phyloP scores from a whole-genome alignment of 2,888 invertebrate species.

The Ochropacha duplaris region DNA sequence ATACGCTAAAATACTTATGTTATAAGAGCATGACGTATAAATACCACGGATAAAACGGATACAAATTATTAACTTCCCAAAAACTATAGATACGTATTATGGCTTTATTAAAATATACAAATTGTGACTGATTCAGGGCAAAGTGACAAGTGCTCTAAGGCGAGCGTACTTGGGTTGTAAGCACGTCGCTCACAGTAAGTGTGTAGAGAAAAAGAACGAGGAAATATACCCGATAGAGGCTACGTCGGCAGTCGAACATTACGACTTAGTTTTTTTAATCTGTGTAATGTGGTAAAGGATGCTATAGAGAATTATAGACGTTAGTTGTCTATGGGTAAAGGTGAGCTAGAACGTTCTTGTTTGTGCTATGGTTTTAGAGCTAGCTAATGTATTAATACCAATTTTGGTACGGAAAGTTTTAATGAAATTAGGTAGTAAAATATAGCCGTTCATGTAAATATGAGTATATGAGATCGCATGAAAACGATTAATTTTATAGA shows the following conservation, averaged over 20 bases:
- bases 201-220: conserved; percentile 51
- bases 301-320: conserved; percentile 27
- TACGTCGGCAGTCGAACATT: conserved; percentile 23
- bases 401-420: background rate
- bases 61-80: no score
- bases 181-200: conserved; percentile 82
- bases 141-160: conserved; percentile 79
- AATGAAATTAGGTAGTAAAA: background rate
- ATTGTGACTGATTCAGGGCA: conserved; percentile 65
- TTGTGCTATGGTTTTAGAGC: background rate
- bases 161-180: conserved; percentile 83
- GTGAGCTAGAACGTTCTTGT: background rate
- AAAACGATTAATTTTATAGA: conserved; percentile 17
- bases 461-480: conserved; percentile 27
- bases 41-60: no score
- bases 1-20: no score
- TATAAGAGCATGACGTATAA: no score
- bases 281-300: conserved; percentile 10
- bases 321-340: conserved; percentile 25
- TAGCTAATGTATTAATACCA: conserved; percentile 2
- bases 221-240: conserved; percentile 29
- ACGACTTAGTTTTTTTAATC: conserved; percentile 5
- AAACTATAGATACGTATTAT: conserved; percentile 1
- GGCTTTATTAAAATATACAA: conserved; percentile 6
- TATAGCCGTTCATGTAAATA: background rate